Evolutionary conservation across 2,113 vertebrate species (phyloP), one percentile per base, ranked within the genome.

Genomic region (Leucoraja erinaceus): DNA sequence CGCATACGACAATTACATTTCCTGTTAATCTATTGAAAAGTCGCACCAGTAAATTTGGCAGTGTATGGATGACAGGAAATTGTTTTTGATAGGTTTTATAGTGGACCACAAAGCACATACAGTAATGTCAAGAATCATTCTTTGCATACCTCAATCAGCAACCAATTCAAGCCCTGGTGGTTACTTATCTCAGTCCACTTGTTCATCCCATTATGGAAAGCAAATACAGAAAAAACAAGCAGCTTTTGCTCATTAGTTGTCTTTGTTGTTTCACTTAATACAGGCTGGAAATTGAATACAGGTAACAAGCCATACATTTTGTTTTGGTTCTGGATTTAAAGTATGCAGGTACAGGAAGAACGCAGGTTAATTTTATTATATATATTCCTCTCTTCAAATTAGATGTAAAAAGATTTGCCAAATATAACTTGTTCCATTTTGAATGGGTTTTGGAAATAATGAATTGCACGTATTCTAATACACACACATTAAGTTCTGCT

Each of bases 161-260:
- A 47, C 61, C 88, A 90, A 20, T 70, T 74, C 72, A 72, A 91
- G 33, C 8, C 33, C 68, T 74, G 20, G 31, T 91, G 68, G 31
- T 12, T 91, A 74, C 18, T 91, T 91, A 91, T 91, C 90, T 91
- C 28, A 31, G 25, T 86, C 56, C 16, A 88, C 61, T 88, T 88
- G 83, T 88, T 88, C 61, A 88, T 63, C 28, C 7, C 68, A 54
- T 54, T 54, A 25, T 91, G 68, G 54, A 91, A 70, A 72, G 31
- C 33, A 91, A 47, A 18, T 72, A 91, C 33, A 91, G 22, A 72
- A 70, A 90, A 91, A 91, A 8, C 88, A 28, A 33, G 59, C 38
- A 22, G 66, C 4, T 70, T 68, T 91, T 72, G 31, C 18, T 91
- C 66, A 72, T 47, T 47, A 74, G 25, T 54, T 4, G 18, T 70